Conservation (phyloP, 1,140 invertebrate species). For the Papilio dardanus region DNA sequence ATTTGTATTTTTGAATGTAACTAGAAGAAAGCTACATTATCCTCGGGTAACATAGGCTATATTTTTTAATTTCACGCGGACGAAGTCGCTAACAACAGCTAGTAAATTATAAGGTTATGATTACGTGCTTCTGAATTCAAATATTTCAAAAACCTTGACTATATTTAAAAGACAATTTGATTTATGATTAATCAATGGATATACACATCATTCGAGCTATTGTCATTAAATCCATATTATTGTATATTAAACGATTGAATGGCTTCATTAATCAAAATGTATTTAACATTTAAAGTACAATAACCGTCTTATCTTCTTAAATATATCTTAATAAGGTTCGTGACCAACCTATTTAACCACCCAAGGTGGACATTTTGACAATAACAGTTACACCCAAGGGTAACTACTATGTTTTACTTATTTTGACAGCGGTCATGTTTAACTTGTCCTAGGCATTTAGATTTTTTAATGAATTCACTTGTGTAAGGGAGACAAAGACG, state of each 20-base stretch:
- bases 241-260: neutral
- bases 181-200: neutral
- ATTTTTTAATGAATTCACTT: slow-evolving; percentile 11
- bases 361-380: slow-evolving; percentile 66
- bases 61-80: no score
- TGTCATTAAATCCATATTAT: neutral
- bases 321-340: slow-evolving; percentile 59
- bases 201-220: neutral
- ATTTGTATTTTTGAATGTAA: no score
- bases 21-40: no score
- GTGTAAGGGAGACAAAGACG: slow-evolving; percentile 21
- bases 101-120: no score
- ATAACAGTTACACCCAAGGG: slow-evolving; percentile 59
- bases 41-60: no score
- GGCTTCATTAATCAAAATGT: neutral
- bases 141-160: no score
- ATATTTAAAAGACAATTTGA: neutral
- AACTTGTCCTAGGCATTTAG: slow-evolving; percentile 63
- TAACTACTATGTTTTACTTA: slow-evolving; percentile 44
- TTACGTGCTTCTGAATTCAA: no score
- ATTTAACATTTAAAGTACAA: slow-evolving; percentile 6
- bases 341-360: slow-evolving; percentile 59
- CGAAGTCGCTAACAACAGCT: no score
- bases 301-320: slow-evolving; percentile 20
- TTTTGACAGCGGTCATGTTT: slow-evolving; percentile 43